A percentile compares a stretch with the other conserved stretches of the same genome.
Conservation (phyloP, 2,113 vertebrate species). For the Prolemur simus region DNA sequence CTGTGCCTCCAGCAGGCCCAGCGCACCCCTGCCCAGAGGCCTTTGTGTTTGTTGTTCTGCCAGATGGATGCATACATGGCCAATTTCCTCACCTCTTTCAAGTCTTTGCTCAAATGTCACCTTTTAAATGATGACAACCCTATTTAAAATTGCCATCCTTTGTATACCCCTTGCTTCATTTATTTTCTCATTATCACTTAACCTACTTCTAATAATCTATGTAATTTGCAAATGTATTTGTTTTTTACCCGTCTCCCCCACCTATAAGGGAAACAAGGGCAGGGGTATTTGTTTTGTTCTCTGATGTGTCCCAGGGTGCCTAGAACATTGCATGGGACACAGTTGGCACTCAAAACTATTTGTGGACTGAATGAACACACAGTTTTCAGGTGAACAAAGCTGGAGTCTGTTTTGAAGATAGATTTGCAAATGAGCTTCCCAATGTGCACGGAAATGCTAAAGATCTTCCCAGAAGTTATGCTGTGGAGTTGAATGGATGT, state of each 20-base stretch:
- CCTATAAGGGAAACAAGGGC: neutral
- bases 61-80: neutral
- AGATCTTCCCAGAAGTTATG: neutral
- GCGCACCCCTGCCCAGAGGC: neutral
- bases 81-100: neutral
- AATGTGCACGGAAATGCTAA: neutral
- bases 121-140: constrained; percentile 16
- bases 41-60: constrained; percentile 11
- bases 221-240: constrained; percentile 21
- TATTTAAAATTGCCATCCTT: constrained; percentile 29
- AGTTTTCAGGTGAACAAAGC: constrained; percentile 24
- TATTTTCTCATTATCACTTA: constrained; percentile 20
- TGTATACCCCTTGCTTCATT: neutral
- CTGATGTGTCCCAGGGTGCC: neutral
- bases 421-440: constrained; percentile 29
- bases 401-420: constrained; percentile 4
- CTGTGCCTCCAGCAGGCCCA: neutral
- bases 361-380: neutral
- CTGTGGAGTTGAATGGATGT: neutral
- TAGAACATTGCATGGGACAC: neutral
- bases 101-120: neutral
- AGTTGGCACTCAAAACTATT: neutral
- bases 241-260: neutral
- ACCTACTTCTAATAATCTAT: neutral
- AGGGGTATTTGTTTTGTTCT: constrained; percentile 25